Base-by-base conservation (phyloP, 2,888 invertebrate genomes). In the Thalpophila matura region DNA sequence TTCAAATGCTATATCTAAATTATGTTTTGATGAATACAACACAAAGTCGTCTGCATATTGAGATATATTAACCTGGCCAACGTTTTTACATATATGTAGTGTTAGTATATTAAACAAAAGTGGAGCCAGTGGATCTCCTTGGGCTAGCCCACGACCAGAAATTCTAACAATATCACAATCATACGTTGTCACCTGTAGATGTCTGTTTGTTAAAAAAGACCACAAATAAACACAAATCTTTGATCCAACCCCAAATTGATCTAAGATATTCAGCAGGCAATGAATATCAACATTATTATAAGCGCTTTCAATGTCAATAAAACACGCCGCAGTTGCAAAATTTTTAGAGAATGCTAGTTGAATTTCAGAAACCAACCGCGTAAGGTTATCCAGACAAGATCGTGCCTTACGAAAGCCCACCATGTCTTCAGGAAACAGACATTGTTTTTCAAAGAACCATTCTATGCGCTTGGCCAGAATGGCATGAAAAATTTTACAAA, bases 401-500 rank as follows among this genome's bases (percentile, higher is more conserved):
- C 40, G 26, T 16, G n/a, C 27, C 18, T 43, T 57, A 16, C 57
- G 26, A 20, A 57, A 57, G 6, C 49, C 49, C 5, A 26, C 33
- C n/a, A 18, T 49, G 5, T 26, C 10, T 1, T 24, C 26, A 9
- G 57, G 10, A 4, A 57, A 42, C 2, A 57, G 5, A 10, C n/a
- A n/a, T 6, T 49, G 27, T 29, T 53, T 53, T 26, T 40, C 53
- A 0, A 53, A 7, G 31, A 24, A 60, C 53, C 53, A 60, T 26
- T 60, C 46, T 18, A 42, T 26, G 3, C 59, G 18, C 16, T 47
- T 46, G 1, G 5, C 18, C n/a, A 60, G 6, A 14, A 59, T 46
- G 26, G 24, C 6, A 27, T 59, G 51, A 27, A 59, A 51, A 20
- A 35, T 18, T 9, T 60, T 60, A 40, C 53, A 53, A 9, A 47